These are phyloP conservation scores for Antheraea pernyi DNA, from an alignment of 1,140 invertebrate species.

Conservation along the genomic window DNA sequence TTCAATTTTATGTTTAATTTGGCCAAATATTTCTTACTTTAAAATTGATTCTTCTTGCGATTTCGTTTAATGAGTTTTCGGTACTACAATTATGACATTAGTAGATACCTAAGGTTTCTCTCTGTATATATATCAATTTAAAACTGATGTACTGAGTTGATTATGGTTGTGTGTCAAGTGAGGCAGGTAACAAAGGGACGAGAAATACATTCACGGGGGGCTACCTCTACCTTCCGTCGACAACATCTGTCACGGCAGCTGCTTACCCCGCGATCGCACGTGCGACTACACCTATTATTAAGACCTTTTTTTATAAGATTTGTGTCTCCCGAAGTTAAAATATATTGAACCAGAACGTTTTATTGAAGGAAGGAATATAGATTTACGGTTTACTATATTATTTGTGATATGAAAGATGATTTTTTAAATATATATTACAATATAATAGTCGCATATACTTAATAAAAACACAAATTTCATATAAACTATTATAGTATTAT, in stretches of 20 bases:
- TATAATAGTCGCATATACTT: background rate
- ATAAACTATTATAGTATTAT: background rate
- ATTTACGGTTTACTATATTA: background rate
- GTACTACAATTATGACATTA: background rate
- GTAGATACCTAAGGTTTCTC: background rate
- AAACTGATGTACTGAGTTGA: conserved; percentile 39
- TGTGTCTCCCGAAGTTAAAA: conserved; percentile 20
- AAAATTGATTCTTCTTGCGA: no score
- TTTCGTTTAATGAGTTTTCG: background rate
- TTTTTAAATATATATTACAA: background rate
- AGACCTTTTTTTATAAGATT: conserved; percentile 50
- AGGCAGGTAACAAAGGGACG: conserved; percentile 47
- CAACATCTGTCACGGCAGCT: conserved; percentile 74
- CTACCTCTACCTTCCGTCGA: conserved; percentile 54
- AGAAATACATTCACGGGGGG: conserved; percentile 16
- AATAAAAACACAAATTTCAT: no score
- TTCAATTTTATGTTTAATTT: no score
- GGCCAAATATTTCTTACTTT: no score
- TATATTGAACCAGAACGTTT: background rate
- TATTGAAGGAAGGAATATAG: background rate
- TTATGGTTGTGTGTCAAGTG: conserved; percentile 47
- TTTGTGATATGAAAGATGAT: background rate
- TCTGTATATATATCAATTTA: conserved; percentile 23
- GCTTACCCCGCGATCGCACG: conserved; percentile 58
- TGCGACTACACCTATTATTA: conserved; percentile 72